Evolutionary conservation across 2,888 invertebrate species (phyloP).

Genomic region (Nudaria mundana): DNA sequence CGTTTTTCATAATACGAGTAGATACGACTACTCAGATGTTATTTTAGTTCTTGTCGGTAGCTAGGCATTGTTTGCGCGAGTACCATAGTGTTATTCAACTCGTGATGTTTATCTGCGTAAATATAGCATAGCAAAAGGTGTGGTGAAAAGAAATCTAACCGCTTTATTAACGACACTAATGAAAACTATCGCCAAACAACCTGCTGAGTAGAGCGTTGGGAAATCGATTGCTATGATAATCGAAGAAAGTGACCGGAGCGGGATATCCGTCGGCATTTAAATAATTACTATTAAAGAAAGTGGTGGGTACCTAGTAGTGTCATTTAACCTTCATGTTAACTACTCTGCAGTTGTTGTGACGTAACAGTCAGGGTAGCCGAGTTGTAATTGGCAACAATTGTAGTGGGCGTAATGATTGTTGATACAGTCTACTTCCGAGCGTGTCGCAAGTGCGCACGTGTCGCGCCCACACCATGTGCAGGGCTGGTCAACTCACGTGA

Average conservation of each 20-base stretch:
- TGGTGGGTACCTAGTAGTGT: too few relatives aligned
- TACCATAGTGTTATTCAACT: constrained; percentile 30
- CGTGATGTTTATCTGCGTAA: constrained; percentile 22
- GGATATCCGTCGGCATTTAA: constrained; percentile 29
- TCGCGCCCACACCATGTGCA: constrained; percentile 30
- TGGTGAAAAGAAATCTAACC: constrained; percentile 4
- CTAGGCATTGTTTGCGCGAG: constrained; percentile 38
- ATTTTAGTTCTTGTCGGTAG: constrained; percentile 31
- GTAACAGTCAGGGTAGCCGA: constrained; percentile 34
- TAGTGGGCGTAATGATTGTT: constrained; percentile 46
- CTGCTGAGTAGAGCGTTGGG: constrained; percentile 6
- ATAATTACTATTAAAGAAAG: constrained; percentile 36
- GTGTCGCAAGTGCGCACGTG: constrained; percentile 51
- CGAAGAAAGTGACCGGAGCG: constrained; percentile 19
- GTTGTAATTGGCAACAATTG: constrained; percentile 30
- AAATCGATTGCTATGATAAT: constrained; percentile 12
- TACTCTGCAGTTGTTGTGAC: constrained; percentile 29
- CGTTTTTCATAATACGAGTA: constrained; percentile 33
- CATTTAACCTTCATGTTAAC: constrained; percentile 5
- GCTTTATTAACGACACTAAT: constrained; percentile 2
- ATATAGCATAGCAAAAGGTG: constrained; percentile 6
- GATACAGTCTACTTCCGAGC: constrained; percentile 54
- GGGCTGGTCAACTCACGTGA: constrained; percentile 31
- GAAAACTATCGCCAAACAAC: constrained; percentile 6
- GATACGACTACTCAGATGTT: constrained; percentile 16